Conservation (phyloP, 2,888 invertebrate species). For the Nomada goodeniana region DNA sequence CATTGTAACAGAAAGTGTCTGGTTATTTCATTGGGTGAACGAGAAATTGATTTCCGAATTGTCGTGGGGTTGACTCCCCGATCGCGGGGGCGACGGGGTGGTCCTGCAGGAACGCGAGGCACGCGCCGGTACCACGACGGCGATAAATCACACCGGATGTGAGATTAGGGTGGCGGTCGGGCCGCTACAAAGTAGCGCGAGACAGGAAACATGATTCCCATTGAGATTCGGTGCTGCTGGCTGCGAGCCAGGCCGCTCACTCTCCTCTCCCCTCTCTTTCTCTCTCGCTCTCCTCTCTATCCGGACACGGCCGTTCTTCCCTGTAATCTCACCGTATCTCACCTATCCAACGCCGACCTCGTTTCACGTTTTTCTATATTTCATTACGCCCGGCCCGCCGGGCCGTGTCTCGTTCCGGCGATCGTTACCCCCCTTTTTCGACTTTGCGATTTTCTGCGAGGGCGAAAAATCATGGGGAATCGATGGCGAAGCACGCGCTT, state of each 20-base stretch:
- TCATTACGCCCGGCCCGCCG: neutral
- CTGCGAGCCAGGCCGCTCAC: slow-evolving; percentile 36
- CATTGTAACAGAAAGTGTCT: too few relatives aligned
- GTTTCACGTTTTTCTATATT: neutral
- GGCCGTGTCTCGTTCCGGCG: neutral
- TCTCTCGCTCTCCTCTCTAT: neutral
- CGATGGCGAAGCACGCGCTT: too few relatives aligned
- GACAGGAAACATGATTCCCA: slow-evolving; percentile 76
- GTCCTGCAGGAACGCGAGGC: slow-evolving; percentile 12
- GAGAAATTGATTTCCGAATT: slow-evolving; percentile 12
- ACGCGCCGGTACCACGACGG: slow-evolving; percentile 12
- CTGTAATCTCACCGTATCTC: slow-evolving; percentile 34
- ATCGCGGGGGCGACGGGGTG: slow-evolving; percentile 37
- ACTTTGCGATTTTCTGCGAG: too few relatives aligned
- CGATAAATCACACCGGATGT: slow-evolving; percentile 62
- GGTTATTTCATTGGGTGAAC: neutral
- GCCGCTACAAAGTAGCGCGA: slow-evolving; percentile 68
- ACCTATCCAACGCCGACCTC: neutral
- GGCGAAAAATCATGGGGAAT: too few relatives aligned
- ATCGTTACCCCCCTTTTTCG: too few relatives aligned
- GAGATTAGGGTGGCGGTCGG: slow-evolving; percentile 54
- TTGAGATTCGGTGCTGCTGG: slow-evolving; percentile 65
- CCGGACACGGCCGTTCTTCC: too few relatives aligned
- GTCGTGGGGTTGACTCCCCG: slow-evolving; percentile 16
- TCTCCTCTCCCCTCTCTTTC: slow-evolving; percentile 6